These are phyloP conservation scores for Zaprionus ornatus DNA, from an alignment of 1,140 invertebrate genomes.

Conservation along the genomic window DNA sequence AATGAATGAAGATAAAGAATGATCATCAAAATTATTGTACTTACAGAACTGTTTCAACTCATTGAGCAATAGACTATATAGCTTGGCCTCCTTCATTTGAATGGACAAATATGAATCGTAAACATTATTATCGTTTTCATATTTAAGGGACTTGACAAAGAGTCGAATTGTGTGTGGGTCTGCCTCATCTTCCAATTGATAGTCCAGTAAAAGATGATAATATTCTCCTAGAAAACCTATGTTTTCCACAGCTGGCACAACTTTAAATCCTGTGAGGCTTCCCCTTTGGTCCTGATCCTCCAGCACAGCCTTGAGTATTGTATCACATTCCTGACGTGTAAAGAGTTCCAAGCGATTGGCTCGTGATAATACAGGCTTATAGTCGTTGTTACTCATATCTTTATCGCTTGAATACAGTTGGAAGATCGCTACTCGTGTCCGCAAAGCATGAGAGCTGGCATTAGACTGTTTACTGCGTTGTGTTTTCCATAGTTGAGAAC, in stretches of 20 bases:
- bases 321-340: slow-evolving; percentile 51
- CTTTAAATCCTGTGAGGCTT: slow-evolving; percentile 43
- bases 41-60: slow-evolving; percentile 66
- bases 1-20: no score
- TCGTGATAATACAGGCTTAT: slow-evolving; percentile 51
- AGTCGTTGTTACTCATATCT: slow-evolving; percentile 40
- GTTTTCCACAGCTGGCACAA: slow-evolving; percentile 61
- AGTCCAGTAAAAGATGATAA: slow-evolving; percentile 63
- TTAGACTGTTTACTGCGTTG: slow-evolving; percentile 29
- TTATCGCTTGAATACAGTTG: not conserved
- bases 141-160: slow-evolving; percentile 72
- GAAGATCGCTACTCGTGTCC: not conserved
- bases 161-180: slow-evolving; percentile 39
- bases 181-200: slow-evolving; percentile 38
- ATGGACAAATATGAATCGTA: slow-evolving; percentile 58
- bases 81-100: slow-evolving; percentile 60
- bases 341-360: slow-evolving; percentile 60
- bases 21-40: not conserved
- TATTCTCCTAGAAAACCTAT: slow-evolving; percentile 75
- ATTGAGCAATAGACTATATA: slow-evolving; percentile 62
- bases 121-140: slow-evolving; percentile 58
- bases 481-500: not conserved
- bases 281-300: slow-evolving; percentile 46
- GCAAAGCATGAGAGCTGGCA: not conserved
- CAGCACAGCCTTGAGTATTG: slow-evolving; percentile 59